Base-by-base conservation (phyloP, 2,888 invertebrate genomes). In the Encarsia formosa region DNA sequence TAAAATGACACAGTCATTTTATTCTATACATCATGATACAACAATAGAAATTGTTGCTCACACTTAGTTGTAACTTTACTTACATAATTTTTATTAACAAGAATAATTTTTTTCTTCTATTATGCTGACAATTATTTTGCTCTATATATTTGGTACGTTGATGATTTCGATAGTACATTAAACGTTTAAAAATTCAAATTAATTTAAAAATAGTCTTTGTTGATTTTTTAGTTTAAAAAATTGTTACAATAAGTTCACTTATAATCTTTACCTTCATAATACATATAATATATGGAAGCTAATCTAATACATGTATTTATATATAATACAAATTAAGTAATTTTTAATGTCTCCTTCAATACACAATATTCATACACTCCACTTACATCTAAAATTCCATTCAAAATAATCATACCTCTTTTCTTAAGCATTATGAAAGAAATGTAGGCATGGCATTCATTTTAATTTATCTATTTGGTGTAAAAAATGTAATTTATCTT, bases 311-410 rank as follows among this genome's bases (percentile, higher is more conserved):
- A 53, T 47, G 50, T 45, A 52, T 52, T 45, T 53, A 53, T 51
- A 53, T 48, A 53, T 53, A 57, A 53, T 57, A 53, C 56, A 57
- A 57, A 57, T 57, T 57, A 57, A 57, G 56, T 57, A 53, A 44
- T 53, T 31, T 44, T 41, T 51, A 57, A 52, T 52, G 47, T 56
- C 45, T 37, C 50, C 29, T 48, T 44, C 35, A 19, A 40, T 52
- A 43, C 47, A 44, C 9, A 18, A 46, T 53, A 49, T 49, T 34
- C 52, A 39, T 39, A 42, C 48, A 49, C 29, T 43, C 11, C 11
- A 11, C 2, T 50, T 49, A 52, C 26, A 22, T 34, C 47, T 47
- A 50, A 49, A 16, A 40, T 32, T 44, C 20, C 43, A 44, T 52
- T 47, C 37, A 52, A 50, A 50, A 56, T 49, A 56, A 50, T 20